Evolutionary conservation across 2,113 vertebrate genomes (phyloP).

Genomic region (Hoplias malabaricus): DNA sequence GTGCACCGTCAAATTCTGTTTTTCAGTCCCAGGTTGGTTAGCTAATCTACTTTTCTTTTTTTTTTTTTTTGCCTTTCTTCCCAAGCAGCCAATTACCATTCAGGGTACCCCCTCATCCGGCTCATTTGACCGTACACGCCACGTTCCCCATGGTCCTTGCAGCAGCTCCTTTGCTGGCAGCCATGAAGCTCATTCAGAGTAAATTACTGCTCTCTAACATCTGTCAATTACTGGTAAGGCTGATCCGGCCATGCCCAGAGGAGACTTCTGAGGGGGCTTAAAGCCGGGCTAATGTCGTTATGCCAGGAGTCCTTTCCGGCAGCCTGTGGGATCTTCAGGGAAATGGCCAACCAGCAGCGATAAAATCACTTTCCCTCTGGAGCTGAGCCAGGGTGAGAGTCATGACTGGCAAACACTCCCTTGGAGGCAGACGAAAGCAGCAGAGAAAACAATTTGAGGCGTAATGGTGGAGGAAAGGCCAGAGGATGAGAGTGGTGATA

Average conservation of each 20-base stretch:
- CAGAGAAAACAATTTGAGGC: constrained; percentile 14
- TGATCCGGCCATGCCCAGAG: constrained; percentile 28
- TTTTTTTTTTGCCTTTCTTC: constrained; percentile 9
- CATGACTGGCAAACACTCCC: neutral
- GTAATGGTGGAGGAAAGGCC: constrained; percentile 18
- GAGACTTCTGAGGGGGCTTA: constrained; percentile 42
- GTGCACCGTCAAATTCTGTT: neutral
- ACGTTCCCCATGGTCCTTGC: constrained; percentile 46
- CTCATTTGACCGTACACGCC: constrained; percentile 7
- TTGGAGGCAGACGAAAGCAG: neutral
- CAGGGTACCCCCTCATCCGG: constrained; percentile 11
- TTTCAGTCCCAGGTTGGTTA: neutral
- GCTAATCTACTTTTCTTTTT: no score
- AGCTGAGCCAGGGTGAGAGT: constrained; percentile 58
- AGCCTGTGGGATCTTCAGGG: constrained; percentile 63
- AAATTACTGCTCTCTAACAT: constrained; percentile 66
- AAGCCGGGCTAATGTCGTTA: constrained; percentile 55
- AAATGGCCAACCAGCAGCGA: constrained; percentile 65
- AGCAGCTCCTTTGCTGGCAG: constrained; percentile 38
- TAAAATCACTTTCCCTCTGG: constrained; percentile 69
- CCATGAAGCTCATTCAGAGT: constrained; percentile 59
- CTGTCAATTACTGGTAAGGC: constrained; percentile 57
- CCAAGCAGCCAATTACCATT: constrained; percentile 23
- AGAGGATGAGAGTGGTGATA: neutral
- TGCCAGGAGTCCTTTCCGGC: constrained; percentile 55